Conservation (phyloP, 2,888 invertebrate species). For the Volucella zonaria region DNA sequence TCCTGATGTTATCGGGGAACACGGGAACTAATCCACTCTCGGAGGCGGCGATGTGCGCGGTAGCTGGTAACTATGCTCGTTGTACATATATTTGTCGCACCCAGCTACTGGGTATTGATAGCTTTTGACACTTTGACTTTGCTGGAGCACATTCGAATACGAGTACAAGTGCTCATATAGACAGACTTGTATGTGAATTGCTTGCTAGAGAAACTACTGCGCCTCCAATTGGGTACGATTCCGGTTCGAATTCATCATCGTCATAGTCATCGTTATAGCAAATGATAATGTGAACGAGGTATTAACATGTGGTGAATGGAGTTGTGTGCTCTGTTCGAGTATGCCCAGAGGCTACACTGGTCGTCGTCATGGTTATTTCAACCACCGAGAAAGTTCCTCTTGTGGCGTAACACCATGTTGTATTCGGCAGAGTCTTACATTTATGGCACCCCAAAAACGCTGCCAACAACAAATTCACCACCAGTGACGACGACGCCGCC, state of each 20-base stretch:
- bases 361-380: constrained; percentile 35
- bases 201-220: constrained; percentile 51
- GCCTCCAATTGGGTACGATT: constrained; percentile 46
- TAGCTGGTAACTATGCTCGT: constrained; percentile 51
- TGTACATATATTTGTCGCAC: constrained; percentile 63
- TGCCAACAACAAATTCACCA: constrained; percentile 54
- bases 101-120: constrained; percentile 72
- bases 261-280: constrained; percentile 31
- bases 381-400: constrained; percentile 60
- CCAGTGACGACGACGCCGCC: constrained; percentile 1
- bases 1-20: constrained; percentile 64
- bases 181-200: constrained; percentile 47
- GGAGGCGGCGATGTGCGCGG: constrained; percentile 46
- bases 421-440: constrained; percentile 55
- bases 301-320: constrained; percentile 59
- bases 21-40: constrained; percentile 60
- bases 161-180: neutral
- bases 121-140: constrained; percentile 70
- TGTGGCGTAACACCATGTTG: constrained; percentile 61
- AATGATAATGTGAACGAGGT: constrained; percentile 54
- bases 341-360: constrained; percentile 61
- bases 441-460: constrained; percentile 66
- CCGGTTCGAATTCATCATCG: constrained; percentile 56
- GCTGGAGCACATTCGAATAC: constrained; percentile 22
- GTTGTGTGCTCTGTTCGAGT: constrained; percentile 13